phyloP scores from a whole-genome alignment of 2,113 vertebrate genomes.

The Toxotes jaculatrix region DNA sequence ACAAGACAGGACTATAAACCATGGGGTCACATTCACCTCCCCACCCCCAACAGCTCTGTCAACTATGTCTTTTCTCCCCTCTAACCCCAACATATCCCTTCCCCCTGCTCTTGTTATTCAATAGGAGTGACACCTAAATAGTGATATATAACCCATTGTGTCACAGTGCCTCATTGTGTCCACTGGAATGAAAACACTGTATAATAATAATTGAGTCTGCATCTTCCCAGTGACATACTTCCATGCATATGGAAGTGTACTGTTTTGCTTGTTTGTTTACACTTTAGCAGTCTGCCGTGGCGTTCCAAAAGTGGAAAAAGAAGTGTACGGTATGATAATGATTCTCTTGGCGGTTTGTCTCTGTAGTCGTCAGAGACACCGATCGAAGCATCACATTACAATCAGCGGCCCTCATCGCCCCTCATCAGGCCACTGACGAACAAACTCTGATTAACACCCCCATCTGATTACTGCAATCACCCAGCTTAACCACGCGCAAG shows the following conservation, averaged over 20 bases:
- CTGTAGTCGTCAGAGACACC: slow-evolving; percentile 67
- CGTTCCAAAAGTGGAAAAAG: slow-evolving; percentile 33
- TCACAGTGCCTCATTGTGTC: slow-evolving; percentile 48
- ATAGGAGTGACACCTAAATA: slow-evolving; percentile 67
- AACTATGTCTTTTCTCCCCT: slow-evolving; percentile 38
- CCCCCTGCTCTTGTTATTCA: slow-evolving; percentile 65
- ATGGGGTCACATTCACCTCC: slow-evolving; percentile 67
- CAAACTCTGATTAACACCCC: slow-evolving; percentile 87
- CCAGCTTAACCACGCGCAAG: slow-evolving; percentile 65
- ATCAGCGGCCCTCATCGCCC: slow-evolving; percentile 84
- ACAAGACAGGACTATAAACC: slow-evolving; percentile 75
- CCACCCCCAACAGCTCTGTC: slow-evolving; percentile 56
- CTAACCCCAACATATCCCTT: slow-evolving; percentile 45
- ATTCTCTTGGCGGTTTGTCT: slow-evolving; percentile 73
- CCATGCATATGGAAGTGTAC: slow-evolving; percentile 16
- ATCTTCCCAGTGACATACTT: slow-evolving; percentile 36
- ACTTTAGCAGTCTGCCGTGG: slow-evolving; percentile 44
- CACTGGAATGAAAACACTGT: slow-evolving; percentile 62
- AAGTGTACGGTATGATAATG: slow-evolving; percentile 64
- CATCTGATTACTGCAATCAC: slow-evolving; percentile 88
- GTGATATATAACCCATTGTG: slow-evolving; percentile 61
- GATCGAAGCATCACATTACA: slow-evolving; percentile 83
- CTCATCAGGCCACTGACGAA: slow-evolving; percentile 86
- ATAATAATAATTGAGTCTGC: slow-evolving; percentile 56
- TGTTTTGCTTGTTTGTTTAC: slow-evolving; percentile 79